phyloP scores from a whole-genome alignment of 2,888 invertebrate genomes.

The Rotaria socialis region DNA sequence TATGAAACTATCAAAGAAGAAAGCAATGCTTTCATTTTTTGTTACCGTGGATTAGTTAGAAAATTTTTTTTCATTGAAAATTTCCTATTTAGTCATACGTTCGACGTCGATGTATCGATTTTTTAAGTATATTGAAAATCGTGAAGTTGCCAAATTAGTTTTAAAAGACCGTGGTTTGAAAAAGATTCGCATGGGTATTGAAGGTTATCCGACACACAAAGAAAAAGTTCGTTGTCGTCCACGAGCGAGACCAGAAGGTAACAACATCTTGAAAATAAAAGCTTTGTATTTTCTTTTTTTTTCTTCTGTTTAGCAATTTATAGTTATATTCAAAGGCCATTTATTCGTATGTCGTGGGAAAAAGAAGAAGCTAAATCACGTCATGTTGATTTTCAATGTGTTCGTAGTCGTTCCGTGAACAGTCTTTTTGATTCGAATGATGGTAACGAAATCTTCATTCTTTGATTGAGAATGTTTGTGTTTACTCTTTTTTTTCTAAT shows the following conservation, averaged over 20 bases:
- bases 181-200: slow-evolving; percentile 94
- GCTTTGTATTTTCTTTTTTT: neutral
- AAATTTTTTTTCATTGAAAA: too few species aligned
- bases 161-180: slow-evolving; percentile 96
- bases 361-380: slow-evolving; percentile 98
- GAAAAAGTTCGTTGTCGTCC: slow-evolving; percentile 93
- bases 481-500: neutral
- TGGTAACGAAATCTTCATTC: neutral
- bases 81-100: slow-evolving; percentile 70
- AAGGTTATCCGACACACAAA: slow-evolving; percentile 96
- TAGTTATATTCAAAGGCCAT: slow-evolving; percentile 97
- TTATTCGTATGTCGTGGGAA: slow-evolving; percentile 99
- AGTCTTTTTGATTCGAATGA: slow-evolving; percentile 44
- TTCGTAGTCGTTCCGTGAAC: slow-evolving; percentile 78
- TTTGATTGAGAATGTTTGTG: neutral
- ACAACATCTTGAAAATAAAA: neutral
- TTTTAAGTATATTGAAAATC: slow-evolving; percentile 98
- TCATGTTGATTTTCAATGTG: slow-evolving; percentile 97
- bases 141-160: slow-evolving; percentile 97
- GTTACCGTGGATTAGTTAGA: too few species aligned
- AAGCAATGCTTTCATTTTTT: too few species aligned
- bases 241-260: slow-evolving; percentile 79
- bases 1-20: neutral
- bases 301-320: slow-evolving; percentile 67
- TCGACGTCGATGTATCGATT: slow-evolving; percentile 92